A percentile compares a stretch with the other conserved stretches of the same genome.
These are phyloP conservation scores for Gymnoscelis rufifasciata DNA, from an alignment of 2,888 invertebrate species.

Conservation along the genomic window DNA sequence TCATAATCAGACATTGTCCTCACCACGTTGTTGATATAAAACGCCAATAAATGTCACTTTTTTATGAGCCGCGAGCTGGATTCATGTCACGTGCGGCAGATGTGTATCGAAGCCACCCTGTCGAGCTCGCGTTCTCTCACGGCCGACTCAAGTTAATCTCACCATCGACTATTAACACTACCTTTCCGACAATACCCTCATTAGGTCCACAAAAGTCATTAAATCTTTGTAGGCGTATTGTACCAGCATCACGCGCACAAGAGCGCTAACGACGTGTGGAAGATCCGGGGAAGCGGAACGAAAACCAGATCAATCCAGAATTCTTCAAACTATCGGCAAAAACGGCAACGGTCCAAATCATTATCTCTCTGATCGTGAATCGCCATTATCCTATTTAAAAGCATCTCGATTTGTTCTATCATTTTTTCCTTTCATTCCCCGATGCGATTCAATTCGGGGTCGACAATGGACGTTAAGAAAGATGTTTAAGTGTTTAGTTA, in stretches of 20 bases:
- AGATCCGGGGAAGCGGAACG: conserved; percentile 74
- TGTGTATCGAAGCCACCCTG: conserved; percentile 65
- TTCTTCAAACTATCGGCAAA: conserved; percentile 60
- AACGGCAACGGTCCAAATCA: conserved; percentile 66
- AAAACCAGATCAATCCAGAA: conserved; percentile 67
- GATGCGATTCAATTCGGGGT: conserved; percentile 69
- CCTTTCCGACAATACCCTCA: conserved; percentile 67
- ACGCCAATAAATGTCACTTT: conserved; percentile 78
- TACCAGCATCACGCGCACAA: conserved; percentile 67
- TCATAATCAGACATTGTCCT: conserved; percentile 61
- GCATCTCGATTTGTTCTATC: conserved; percentile 76
- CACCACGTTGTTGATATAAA: conserved; percentile 74
- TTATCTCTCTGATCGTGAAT: conserved; percentile 78
- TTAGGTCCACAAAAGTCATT: conserved; percentile 71
- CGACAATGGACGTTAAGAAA: conserved; percentile 76
- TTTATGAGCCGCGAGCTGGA: conserved; percentile 67
- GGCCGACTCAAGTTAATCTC: conserved; percentile 52
- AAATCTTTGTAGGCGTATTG: conserved; percentile 61
- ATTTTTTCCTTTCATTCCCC: conserved; percentile 64
- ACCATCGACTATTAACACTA: conserved; percentile 56
- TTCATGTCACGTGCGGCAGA: conserved; percentile 72
- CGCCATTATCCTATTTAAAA: conserved; percentile 78
- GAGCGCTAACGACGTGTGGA: conserved; percentile 74
- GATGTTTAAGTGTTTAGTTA: conserved; percentile 78
- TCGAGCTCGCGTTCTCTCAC: conserved; percentile 61